Percentiles rank a stretch among this genome's conserved stretches.
Evolutionary conservation across 2,797 vertebrate species (phyloP).

Genomic region (Cottoperca gobio): DNA sequence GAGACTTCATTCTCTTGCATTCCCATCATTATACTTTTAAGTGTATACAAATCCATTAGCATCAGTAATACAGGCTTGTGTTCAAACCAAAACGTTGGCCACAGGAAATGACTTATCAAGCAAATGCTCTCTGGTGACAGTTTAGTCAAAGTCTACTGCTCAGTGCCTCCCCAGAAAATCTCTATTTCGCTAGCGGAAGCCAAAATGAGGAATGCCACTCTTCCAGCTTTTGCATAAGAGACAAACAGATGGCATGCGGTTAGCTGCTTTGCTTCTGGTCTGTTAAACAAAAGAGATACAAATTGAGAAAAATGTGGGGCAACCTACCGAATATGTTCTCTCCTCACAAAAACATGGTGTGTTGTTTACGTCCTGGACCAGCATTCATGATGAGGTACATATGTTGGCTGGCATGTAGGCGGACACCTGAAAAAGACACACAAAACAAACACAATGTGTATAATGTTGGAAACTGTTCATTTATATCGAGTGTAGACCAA

Average conservation of each 20-base stretch:
- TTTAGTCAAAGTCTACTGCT: background rate
- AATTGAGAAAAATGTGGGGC: background rate
- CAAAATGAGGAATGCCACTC: slow-evolving; percentile 47
- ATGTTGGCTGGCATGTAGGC: slow-evolving; percentile 22
- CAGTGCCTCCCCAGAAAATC: background rate
- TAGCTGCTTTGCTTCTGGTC: background rate
- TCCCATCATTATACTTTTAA: background rate
- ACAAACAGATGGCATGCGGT: background rate
- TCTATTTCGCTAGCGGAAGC: background rate
- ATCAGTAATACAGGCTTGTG: background rate
- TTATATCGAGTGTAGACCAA: background rate
- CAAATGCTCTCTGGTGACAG: background rate
- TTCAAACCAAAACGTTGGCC: background rate
- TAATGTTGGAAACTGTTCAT: background rate
- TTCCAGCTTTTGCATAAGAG: slow-evolving; percentile 28
- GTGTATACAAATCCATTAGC: background rate
- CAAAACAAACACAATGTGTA: background rate
- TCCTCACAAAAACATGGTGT: slow-evolving; percentile 74
- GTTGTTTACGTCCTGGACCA: slow-evolving; percentile 41
- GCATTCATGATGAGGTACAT: slow-evolving; percentile 41
- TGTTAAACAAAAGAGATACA: background rate
- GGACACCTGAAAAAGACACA: slow-evolving; percentile 50
- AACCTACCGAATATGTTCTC: slow-evolving; percentile 66
- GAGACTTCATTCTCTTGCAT: background rate
- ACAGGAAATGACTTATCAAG: background rate